These are phyloP conservation scores for Lasiommata megera DNA, from an alignment of 2,888 invertebrate species.

Conservation along the genomic window DNA sequence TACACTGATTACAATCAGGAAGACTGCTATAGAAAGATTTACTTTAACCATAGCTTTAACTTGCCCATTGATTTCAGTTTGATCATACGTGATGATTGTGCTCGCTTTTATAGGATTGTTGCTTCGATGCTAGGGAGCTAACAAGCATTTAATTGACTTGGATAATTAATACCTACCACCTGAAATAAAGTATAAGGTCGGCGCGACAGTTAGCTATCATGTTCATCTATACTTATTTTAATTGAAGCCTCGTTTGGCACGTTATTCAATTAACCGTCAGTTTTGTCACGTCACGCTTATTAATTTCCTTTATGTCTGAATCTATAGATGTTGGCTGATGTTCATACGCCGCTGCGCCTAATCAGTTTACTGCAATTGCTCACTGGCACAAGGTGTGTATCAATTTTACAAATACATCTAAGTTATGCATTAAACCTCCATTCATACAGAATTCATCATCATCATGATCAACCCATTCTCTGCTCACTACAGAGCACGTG, in stretches of 20 bases:
- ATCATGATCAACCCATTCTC: too few species aligned
- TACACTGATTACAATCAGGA: conserved; percentile 18
- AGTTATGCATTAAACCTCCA: too few species aligned
- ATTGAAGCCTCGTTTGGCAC: not conserved
- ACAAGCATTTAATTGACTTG: not conserved
- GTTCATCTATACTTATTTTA: conserved; percentile 3
- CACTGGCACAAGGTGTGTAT: too few species aligned
- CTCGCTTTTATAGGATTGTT: not conserved
- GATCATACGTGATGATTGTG: not conserved
- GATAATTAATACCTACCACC: not conserved
- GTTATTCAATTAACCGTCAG: not conserved
- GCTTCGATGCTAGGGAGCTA: not conserved
- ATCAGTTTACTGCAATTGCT: not conserved
- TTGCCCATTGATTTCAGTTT: not conserved
- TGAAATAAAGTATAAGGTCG: not conserved
- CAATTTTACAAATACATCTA: too few species aligned
- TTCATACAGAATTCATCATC: too few species aligned
- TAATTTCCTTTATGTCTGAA: not conserved
- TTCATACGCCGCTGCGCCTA: not conserved
- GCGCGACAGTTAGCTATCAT: not conserved
- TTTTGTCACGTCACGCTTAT: not conserved
- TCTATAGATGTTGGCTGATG: not conserved
- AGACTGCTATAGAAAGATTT: not conserved
- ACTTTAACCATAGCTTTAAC: not conserved
- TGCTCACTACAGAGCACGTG: too few species aligned